phyloP scores from a whole-genome alignment of 2,888 invertebrate species.

The Aquatica leii region DNA sequence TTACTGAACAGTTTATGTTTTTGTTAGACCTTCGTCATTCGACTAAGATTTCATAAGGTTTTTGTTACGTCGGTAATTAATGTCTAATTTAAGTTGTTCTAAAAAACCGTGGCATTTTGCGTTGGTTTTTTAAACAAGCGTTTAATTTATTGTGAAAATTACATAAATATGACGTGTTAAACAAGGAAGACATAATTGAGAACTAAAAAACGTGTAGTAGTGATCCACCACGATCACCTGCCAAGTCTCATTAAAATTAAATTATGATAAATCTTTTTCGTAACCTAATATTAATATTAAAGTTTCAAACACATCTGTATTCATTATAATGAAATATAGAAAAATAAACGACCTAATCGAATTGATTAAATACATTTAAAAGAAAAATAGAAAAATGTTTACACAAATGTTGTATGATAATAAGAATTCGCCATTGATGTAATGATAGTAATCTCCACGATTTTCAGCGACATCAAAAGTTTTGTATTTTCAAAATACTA shows the following conservation, averaged over 20 bases:
- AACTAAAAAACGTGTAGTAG: neutral
- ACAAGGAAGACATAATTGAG: constrained; percentile 15
- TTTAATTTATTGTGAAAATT: neutral
- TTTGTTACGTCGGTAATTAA: neutral
- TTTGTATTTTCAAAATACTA: no score
- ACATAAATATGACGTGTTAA: constrained; percentile 14
- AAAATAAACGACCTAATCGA: constrained; percentile 23
- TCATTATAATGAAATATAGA: constrained; percentile 24
- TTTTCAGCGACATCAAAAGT: no score
- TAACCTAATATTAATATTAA: constrained; percentile 31
- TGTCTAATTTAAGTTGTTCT: neutral
- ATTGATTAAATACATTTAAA: constrained; percentile 1
- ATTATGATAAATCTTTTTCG: constrained; percentile 32
- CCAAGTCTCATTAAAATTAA: constrained; percentile 33
- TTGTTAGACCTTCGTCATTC: no score
- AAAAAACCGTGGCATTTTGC: neutral
- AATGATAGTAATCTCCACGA: no score
- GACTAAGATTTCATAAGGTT: no score
- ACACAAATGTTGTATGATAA: neutral
- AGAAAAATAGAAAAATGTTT: neutral
- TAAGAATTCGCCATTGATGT: neutral
- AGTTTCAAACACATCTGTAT: constrained; percentile 26
- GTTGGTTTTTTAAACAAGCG: no score
- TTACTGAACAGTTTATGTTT: no score
- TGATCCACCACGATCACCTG: constrained; percentile 30